Evolutionary conservation across 2,113 vertebrate genomes (phyloP), one percentile per base, ranked within the genome.

Genomic region (Paramisgurnus dabryanus): DNA sequence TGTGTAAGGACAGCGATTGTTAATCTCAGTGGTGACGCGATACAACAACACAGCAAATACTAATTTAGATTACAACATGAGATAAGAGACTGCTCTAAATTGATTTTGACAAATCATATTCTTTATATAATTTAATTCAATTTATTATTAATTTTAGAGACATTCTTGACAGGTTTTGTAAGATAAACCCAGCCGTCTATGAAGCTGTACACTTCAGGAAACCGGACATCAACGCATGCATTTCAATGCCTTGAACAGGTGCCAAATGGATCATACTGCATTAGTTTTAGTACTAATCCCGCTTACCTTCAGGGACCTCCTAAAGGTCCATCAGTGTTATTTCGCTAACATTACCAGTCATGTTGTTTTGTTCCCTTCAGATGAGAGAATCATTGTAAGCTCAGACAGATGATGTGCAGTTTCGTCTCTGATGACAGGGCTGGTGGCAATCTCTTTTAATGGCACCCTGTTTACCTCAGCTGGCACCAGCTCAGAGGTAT

Each of bases 391-490:
- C 64, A 65, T 13, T 65, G 67, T 78, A 78, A 81, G 77, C 74
- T 68, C 76, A 64, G 79, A 64, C 75, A 57, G 75, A 81, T 78
- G 68, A 81, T 79, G 40, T 43, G 39, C 22, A 40, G 47, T 50
- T 71, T 84, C 67, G 58, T 84, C 72, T 82, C 78, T 58, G 47
- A 75, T 72, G 82, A 69, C n/a, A 7, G 65, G 34, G 74, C 60
- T 77, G 61, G 43, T 81, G 81, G 74, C 81, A 80, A n/a, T 41
- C 81, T 83, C 50, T 68, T 81, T 79, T 75, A 74, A 53, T 47
- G 43, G 58, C 70, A 79, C 64, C 79, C 70, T 76, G 63, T 80
- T 78, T 80, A 70, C 75, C 74, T 60, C n/a, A 75, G 57, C 60
- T 85, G 81, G 81, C 81, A 81, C 63, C 27, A 22, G 58, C 68